Evolutionary conservation across 2,888 invertebrate genomes (phyloP).

Genomic region (Chouioia cunea): DNA sequence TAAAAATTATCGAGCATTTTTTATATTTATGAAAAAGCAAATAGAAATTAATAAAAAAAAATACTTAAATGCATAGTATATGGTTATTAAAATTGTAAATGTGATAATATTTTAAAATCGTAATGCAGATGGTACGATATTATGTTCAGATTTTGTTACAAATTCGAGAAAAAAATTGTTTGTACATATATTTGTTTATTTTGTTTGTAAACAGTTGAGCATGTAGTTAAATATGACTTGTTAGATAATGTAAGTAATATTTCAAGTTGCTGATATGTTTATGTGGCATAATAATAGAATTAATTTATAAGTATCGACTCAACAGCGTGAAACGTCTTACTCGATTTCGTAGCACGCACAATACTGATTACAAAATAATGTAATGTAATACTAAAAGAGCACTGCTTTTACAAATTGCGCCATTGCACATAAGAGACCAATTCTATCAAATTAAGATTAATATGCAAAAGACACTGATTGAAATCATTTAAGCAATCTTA

Average conservation of each 20-base stretch:
- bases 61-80: conserved; percentile 6
- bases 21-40: conserved; percentile 5
- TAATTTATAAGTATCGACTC: conserved; percentile 41
- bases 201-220: conserved; percentile 31
- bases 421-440: conserved; percentile 44
- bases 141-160: conserved; percentile 30
- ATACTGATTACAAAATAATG: conserved; percentile 39
- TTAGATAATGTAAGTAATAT: conserved; percentile 25
- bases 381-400: conserved; percentile 30
- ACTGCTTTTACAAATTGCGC: conserved; percentile 47
- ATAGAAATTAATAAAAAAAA: no score
- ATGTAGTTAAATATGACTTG: conserved; percentile 27
- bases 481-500: conserved; percentile 19
- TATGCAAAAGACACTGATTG: conserved; percentile 6
- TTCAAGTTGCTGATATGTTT: conserved; percentile 18
- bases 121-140: conserved; percentile 15
- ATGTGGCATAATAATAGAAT: conserved; percentile 23
- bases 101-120: conserved; percentile 40
- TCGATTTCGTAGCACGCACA: conserved; percentile 49
- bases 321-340: conserved; percentile 33
- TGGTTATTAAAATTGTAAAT: conserved; percentile 8
- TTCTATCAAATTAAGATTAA: conserved; percentile 18
- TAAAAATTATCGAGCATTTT: conserved; percentile 10
- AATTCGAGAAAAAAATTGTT: conserved; percentile 25
- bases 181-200: conserved; percentile 40